A percentile compares a stretch with the other conserved stretches of the same genome.
These are phyloP conservation scores for Punctoribates punctum DNA, from an alignment of 2,888 invertebrate genomes.

Conservation along the genomic window DNA sequence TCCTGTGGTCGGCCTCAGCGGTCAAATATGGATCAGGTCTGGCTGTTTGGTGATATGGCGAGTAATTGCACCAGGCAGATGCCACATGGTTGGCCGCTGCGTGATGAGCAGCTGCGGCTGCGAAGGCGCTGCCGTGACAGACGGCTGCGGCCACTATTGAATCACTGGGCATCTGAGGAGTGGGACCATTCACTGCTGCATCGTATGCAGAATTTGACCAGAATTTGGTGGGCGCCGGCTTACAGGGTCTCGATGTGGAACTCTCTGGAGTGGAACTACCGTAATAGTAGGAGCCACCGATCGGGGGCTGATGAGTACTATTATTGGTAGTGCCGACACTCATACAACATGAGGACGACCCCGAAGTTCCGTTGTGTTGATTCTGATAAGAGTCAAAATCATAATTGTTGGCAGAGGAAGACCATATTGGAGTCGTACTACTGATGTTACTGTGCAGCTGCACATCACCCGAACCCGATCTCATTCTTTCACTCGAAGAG, in stretches of 20 bases:
- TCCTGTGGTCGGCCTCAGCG: slow-evolving; percentile 34
- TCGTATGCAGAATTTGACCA: slow-evolving; percentile 42
- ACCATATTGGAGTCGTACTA: slow-evolving; percentile 39
- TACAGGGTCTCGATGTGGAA: slow-evolving; percentile 19
- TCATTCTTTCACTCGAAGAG: slow-evolving; percentile 37
- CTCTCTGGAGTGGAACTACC: not conserved
- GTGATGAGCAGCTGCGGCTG: slow-evolving; percentile 40
- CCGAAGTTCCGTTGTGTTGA: slow-evolving; percentile 35
- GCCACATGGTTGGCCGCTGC: slow-evolving; percentile 40
- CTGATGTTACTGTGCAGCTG: slow-evolving; percentile 26
- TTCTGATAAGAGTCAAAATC: slow-evolving; percentile 35
- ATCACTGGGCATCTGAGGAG: slow-evolving; percentile 38
- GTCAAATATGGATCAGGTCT: slow-evolving; percentile 34
- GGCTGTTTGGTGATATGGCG: slow-evolving; percentile 43
- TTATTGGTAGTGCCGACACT: slow-evolving; percentile 9
- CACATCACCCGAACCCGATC: slow-evolving; percentile 37
- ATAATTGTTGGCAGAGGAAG: slow-evolving; percentile 26
- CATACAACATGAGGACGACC: slow-evolving; percentile 35
- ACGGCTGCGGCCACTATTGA: slow-evolving; percentile 39
- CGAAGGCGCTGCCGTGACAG: slow-evolving; percentile 40
- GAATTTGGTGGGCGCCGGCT: slow-evolving; percentile 39
- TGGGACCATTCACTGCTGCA: not conserved
- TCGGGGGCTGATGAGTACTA: slow-evolving; percentile 26
- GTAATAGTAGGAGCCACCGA: slow-evolving; percentile 3
- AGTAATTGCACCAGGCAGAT: slow-evolving; percentile 47